Conservation (phyloP, 2,888 invertebrate species). For the Scaptomyza reducta region DNA sequence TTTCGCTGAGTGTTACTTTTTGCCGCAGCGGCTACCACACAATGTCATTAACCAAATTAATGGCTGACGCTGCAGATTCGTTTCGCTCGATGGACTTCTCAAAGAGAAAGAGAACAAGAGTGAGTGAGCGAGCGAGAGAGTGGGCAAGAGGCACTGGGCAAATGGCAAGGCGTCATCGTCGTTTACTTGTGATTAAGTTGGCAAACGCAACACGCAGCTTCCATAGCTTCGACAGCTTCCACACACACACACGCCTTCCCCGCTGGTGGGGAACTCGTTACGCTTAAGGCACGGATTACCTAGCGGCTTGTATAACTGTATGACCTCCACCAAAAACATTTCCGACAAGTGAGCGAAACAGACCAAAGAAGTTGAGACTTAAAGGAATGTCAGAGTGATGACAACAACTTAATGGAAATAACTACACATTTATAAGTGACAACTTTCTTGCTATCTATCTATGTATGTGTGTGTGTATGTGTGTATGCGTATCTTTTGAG, state of each 20-base stretch:
- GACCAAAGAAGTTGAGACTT: slow-evolving; percentile 58
- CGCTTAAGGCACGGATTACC: slow-evolving; percentile 60
- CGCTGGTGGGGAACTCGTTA: neutral
- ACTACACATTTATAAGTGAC: slow-evolving; percentile 79
- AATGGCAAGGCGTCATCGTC: slow-evolving; percentile 54
- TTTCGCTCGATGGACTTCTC: neutral
- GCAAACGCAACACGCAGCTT: slow-evolving; percentile 41
- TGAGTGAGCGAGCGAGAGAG: neutral
- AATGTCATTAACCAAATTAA: slow-evolving; percentile 79
- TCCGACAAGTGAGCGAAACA: slow-evolving; percentile 50
- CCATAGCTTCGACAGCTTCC: too few relatives aligned
- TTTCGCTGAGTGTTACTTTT: slow-evolving; percentile 22
- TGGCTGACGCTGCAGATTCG: slow-evolving; percentile 78
- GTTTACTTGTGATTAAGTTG: slow-evolving; percentile 78
- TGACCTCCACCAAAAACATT: slow-evolving; percentile 51
- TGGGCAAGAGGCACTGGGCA: neutral
- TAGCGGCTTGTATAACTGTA: slow-evolving; percentile 41
- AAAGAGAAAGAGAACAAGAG: neutral
- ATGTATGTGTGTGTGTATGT: slow-evolving; percentile 12
- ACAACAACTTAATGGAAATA: slow-evolving; percentile 80
- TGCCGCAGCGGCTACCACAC: slow-evolving; percentile 77
- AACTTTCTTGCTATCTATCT: slow-evolving; percentile 53
- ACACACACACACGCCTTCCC: too few relatives aligned
- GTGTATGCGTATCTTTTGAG: slow-evolving; percentile 14
- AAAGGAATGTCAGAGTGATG: slow-evolving; percentile 76